phyloP scores from a whole-genome alignment of 1,140 invertebrate species.

The Amyelois transitella region DNA sequence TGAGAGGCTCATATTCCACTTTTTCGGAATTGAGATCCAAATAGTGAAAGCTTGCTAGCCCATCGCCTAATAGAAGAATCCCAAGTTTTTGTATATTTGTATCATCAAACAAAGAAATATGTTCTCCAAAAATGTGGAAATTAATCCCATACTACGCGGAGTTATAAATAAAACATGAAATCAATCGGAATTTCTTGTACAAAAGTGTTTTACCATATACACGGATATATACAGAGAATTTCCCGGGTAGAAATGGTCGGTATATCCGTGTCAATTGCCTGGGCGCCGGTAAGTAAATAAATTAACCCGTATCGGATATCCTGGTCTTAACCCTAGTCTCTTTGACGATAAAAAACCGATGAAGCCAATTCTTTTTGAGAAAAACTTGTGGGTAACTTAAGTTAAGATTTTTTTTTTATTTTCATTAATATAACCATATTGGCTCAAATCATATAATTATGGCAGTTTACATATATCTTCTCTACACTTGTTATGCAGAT shows the following conservation, averaged over 20 bases:
- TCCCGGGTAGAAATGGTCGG: neutral
- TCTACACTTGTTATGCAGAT: too few relatives aligned
- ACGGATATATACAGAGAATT: slow-evolving; percentile 5
- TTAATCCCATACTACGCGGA: neutral
- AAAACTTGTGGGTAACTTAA: too few relatives aligned
- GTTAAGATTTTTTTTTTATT: too few relatives aligned
- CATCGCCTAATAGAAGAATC: too few relatives aligned
- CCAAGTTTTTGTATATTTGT: too few relatives aligned
- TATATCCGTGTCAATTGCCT: slow-evolving; percentile 42
- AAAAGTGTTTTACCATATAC: neutral
- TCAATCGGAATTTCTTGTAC: neutral
- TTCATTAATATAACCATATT: too few relatives aligned
- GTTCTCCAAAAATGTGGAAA: neutral
- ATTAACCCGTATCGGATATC: slow-evolving; percentile 45
- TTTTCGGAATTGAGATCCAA: too few relatives aligned
- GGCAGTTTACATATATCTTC: too few relatives aligned
- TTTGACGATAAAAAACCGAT: slow-evolving; percentile 11
- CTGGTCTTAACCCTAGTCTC: slow-evolving; percentile 8
- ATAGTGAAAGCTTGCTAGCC: too few relatives aligned
- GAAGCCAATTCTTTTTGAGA: slow-evolving; percentile 4
- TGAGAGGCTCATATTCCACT: too few relatives aligned
- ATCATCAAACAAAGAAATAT: too few relatives aligned
- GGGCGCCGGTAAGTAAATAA: slow-evolving; percentile 43
- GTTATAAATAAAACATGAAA: neutral
- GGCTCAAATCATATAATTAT: too few relatives aligned